Base-by-base conservation (phyloP, 2,888 invertebrate genomes). In the Catocala sponsa region DNA sequence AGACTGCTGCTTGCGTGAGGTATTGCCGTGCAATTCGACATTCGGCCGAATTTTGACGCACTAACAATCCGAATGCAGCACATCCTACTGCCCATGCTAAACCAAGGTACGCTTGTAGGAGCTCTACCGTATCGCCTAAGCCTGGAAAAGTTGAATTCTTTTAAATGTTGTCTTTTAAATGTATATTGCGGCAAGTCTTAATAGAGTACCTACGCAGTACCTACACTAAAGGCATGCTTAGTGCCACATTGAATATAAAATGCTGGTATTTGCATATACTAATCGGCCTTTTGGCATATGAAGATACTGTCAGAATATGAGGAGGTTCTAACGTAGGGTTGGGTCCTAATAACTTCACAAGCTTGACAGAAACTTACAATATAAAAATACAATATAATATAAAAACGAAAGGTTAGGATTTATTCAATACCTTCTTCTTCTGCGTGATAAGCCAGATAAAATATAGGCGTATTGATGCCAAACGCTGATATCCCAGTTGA, bases 1-100 rank as follows among this genome's bases (percentile, higher is more conserved):
- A 97, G 44, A 97, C 96, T 0, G 97, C 97, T 0, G 97, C 97
- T 86, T 97, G 97, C 57, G 97, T 97, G 47, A 98, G 95, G 88
- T 98, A 98, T 87, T 98, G 98, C 55, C 98, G 95, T 0, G 97
- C 97, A 61, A 98, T 97, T 53, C 97, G 95, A 85, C 98, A 98
- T 84, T 98, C 98, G 12, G 97, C 96, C 48, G 96, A 97, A 83
- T 97, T 97, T 84, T 97, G 97, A 2, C 98, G 96, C n/a, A 98
- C 97, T 55, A 98, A 94, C 59, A 97, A 95, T 41, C 98, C 98
- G 83, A 98, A 98, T 0, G 97, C 96, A 4, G 96, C 96, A 81
- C 97, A 97, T 1, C 98, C 98, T 0, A 97, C 95, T 0, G 97
- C 96, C 97, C 98, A 98, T 0, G 97, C 98, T 5, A 98, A 89